Base-by-base conservation (phyloP, 2,888 invertebrate genomes). In the Sinopyrophorus schimmeli region DNA sequence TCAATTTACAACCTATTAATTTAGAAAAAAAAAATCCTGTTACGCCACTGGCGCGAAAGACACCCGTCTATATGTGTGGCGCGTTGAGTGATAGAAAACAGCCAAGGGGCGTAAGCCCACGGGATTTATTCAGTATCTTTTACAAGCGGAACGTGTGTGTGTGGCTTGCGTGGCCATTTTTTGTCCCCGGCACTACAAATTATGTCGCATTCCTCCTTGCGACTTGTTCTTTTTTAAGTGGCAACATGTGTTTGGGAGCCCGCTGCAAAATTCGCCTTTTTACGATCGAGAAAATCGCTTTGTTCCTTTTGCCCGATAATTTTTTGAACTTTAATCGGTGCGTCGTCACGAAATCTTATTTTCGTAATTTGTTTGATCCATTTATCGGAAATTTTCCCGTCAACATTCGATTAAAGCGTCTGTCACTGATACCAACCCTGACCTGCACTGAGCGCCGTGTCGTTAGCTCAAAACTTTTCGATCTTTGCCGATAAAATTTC, bases 81-180 rank as follows among this genome's bases (percentile, higher is more conserved):
- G 55, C 60, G 62, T 55, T 50, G 61, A 66, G 56, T 63, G 68
- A 68, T 62, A 61, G 61, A 66, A 67, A 67, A 58, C 68, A 67
- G 66, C 66, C 62, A 66, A 63, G 66, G 68, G 68, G 68, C 67
- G 68, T 68, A 59, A 63, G 54, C 66, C 62, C 56, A 50, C 53
- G 66, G 64, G 67, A 67, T 61, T 48, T 55, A 59, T 60, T 58
- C 54, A 56, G 60, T 61, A 56, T 63, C 61, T 66, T 61, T 64
- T 66, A 63, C 62, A 62, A 56, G 52, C 41, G 51, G 50, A 49
- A 59, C 57, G 62, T 62, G 64, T 60, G 61, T 61, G 47, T 61
- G 62, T 62, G 43, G 46, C 30, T n/a, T 32, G 28, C 35, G 21
- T 42, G 42, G 48, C 30, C 9, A 42, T 48, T 51, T 53, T 48